Conservation (phyloP, 2,888 invertebrate species). For the Drosophila parthenogenetica region DNA sequence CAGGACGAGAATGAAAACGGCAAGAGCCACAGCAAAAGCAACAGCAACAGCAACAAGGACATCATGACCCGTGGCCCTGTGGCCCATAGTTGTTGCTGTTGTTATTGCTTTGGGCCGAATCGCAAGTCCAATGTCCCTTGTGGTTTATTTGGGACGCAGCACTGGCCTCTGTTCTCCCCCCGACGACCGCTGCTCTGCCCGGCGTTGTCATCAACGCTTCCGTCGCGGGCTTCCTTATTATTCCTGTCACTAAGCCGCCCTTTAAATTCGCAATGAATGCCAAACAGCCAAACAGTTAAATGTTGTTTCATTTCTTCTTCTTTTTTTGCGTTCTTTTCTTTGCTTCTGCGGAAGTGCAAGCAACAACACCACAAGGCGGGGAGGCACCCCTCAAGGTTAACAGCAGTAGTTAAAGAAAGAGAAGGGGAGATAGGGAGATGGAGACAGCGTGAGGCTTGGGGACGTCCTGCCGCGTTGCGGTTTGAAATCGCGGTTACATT, state of each 20-base stretch:
- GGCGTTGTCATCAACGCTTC: conserved; percentile 76
- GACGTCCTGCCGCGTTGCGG: conserved; percentile 72
- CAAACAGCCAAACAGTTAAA: conserved; percentile 78
- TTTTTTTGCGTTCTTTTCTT: not conserved
- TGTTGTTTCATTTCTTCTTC: conserved; percentile 40
- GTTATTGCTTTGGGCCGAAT: conserved; percentile 23
- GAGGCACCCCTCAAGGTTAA: conserved; percentile 55
- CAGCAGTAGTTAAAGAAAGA: not conserved
- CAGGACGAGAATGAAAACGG: conserved; percentile 37
- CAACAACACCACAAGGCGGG: conserved; percentile 48
- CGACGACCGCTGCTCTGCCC: conserved; percentile 17
- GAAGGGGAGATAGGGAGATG: no score
- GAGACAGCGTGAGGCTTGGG: not conserved
- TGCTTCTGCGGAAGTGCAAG: conserved; percentile 61
- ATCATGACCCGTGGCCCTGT: conserved; percentile 66
- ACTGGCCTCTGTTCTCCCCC: conserved; percentile 8
- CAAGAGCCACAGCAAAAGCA: conserved; percentile 9
- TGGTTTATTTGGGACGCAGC: conserved; percentile 47
- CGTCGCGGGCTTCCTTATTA: conserved; percentile 77
- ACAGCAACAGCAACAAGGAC: conserved; percentile 57
- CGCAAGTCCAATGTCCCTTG: conserved; percentile 55
- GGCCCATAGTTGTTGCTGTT: conserved; percentile 49
- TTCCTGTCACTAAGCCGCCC: conserved; percentile 79
- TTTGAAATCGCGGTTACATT: conserved; percentile 68
- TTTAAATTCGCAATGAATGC: conserved; percentile 80